Base-by-base conservation (phyloP, 2,888 invertebrate species). In the Agrilus cyanescens region DNA sequence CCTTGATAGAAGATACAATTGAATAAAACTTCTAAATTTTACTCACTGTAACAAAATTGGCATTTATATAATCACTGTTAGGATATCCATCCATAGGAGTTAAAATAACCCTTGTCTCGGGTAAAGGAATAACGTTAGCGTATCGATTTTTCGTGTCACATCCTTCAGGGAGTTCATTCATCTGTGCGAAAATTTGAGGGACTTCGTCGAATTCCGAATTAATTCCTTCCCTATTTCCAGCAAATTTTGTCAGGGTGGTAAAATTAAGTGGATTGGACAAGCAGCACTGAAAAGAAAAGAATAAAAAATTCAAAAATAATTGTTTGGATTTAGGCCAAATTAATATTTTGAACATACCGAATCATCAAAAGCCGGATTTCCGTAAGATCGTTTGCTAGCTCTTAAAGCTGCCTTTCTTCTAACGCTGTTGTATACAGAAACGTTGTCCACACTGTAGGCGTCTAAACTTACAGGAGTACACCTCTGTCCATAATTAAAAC, bases 71-170 rank as follows among this genome's bases (percentile, higher is more conserved):
- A 66, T 89, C 88, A 39, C 85, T 81, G 48, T 81, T 80, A 1
- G 82, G 80, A 56, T 85, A 84, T 46, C 79, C 82, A 43, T 82
- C 81, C 44, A 80, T 71, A 48, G 76, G 73, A 53, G 74, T 76
- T 31, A 94, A 70, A 29, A 79, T 77, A 2, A 94, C 93, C 58
- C 93, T 75, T 25, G 90, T 90, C 66, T 91, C 90, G 25, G 91
- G 90, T 53, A 90, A 75, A 41, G 94, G 94, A 53, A 94, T 82
- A n/a, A 94, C 89, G 66, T 95, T 94, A 44, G 93, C 89, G 69
- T 90, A 95, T 50, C 86, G 72, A 69, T 95, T 94, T 67, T 91
- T 93, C 48, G 84, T 78, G 59, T 93, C 93, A 49, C 87, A 88
- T 1, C 91, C 93, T 0, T 76, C 72, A 0, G 90, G 90, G 38